These are phyloP conservation scores for Emydocephalus ijimae DNA, from an alignment of 2,113 vertebrate genomes.

Conservation along the genomic window DNA sequence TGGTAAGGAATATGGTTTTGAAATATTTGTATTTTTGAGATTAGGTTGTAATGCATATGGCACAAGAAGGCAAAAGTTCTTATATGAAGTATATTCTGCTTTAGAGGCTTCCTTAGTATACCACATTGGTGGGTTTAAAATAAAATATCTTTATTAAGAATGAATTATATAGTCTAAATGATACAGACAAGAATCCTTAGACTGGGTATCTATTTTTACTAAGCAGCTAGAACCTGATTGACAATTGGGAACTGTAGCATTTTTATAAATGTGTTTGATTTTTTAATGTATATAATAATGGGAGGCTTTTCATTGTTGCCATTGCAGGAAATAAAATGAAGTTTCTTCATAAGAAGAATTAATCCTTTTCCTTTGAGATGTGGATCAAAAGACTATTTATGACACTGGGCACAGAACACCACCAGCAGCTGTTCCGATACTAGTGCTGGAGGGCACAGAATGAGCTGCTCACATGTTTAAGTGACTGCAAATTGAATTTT, in stretches of 20 bases:
- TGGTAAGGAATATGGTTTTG: constrained; percentile 73
- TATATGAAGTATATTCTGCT: neutral
- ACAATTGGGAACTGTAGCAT: accelerated
- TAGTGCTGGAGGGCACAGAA: neutral
- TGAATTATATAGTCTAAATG: neutral
- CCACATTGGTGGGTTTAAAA: neutral
- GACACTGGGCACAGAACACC: neutral
- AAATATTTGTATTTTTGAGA: neutral
- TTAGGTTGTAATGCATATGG: neutral
- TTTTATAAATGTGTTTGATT: neutral
- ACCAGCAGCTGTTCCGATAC: neutral
- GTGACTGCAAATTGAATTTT: constrained; percentile 19
- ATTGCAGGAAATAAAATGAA: constrained; percentile 95
- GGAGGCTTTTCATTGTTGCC: neutral
- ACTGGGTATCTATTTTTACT: neutral
- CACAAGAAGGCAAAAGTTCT: neutral
- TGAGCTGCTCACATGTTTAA: neutral
- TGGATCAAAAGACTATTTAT: constrained; percentile 27
- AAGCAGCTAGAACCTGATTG: accelerated
- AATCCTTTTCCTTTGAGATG: constrained; percentile 50
- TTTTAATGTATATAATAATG: neutral
- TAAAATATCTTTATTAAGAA: neutral
- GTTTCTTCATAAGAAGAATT: constrained; percentile 99
- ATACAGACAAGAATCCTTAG: accelerated
- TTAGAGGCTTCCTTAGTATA: neutral